Conservation (phyloP, 2,888 invertebrate genomes). For the Cheilosia impressa region DNA sequence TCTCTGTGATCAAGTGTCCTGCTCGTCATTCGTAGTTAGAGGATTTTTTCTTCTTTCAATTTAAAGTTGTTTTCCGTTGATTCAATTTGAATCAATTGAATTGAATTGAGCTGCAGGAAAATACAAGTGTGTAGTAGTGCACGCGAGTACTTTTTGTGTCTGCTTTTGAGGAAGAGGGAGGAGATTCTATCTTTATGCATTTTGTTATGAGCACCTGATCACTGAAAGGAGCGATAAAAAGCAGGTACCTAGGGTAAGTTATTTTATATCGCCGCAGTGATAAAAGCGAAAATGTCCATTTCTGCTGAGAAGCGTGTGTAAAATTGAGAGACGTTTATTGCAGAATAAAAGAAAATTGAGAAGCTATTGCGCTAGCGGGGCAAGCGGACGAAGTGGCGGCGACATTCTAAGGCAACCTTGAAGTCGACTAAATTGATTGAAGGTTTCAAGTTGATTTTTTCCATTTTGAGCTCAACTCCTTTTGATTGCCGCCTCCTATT, state of each 20-base stretch:
- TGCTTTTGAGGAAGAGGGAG: background rate
- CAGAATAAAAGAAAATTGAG: background rate
- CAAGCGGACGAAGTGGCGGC: too few relatives aligned
- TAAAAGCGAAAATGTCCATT: background rate
- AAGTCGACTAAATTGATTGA: too few relatives aligned
- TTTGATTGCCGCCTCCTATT: too few relatives aligned
- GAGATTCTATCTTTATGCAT: background rate
- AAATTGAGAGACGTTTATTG: background rate
- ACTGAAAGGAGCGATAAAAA: conserved; percentile 3
- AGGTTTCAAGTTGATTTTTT: too few relatives aligned
- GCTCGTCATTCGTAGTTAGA: background rate
- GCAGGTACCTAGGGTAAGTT: background rate
- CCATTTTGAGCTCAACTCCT: too few relatives aligned
- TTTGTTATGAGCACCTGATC: conserved; percentile 17
- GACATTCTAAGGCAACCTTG: too few relatives aligned
- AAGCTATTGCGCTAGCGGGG: too few relatives aligned
- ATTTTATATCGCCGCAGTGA: background rate
- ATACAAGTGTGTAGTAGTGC: background rate
- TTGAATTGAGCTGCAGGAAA: background rate
- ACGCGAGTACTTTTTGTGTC: background rate
- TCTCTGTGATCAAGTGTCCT: background rate
- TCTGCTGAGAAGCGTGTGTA: background rate
- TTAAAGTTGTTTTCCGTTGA: conserved; percentile 17
- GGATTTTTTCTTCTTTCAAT: conserved; percentile 1
- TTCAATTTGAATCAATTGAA: conserved; percentile 12